Base-by-base conservation (phyloP, 2,797 vertebrate species). In the Delichon dasypus region DNA sequence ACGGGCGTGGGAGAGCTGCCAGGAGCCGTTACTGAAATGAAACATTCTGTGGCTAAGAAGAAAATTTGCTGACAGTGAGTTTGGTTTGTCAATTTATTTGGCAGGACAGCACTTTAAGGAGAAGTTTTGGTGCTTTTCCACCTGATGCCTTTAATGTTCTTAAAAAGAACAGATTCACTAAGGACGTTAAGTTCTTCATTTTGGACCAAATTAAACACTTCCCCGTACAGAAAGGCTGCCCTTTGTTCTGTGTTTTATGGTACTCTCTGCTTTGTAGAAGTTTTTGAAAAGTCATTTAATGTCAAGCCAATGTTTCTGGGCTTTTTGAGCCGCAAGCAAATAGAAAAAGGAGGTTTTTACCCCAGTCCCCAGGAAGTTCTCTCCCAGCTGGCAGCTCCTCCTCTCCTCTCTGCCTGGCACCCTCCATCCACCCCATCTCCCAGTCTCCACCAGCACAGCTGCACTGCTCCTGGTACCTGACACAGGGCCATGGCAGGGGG, bases 261-360 rank as follows among this genome's bases (percentile, higher is more conserved):
- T 23, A 23, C 29, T 68, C 42, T 85, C 65, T 55, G n/a, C 57
- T 86, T 68, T 44, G 61, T 44, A 58, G 54, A 81, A 94, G 76
- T 65, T 78, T 77, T 78, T 51, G 66, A 84, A 15, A 77, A 88
- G 32, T 51, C 68, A 20, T 75, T 94, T 88, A 61, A 90, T 86
- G 66, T 44, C 80, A 88, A 91, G 76, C 53, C 80, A 84, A 50
- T 26, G 38, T 65, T 95, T 61, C 57, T 67, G 68, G 55, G 57
- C 11, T 94, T 75, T 86, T 45, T 48, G 84, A 84, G 81, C 34
- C 7, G 5, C 42, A 70, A 91, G 57, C 34, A 61, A 91, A 86
- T 11, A 84, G 73, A 64, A 91, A 88, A 91, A 72, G 9, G 40
- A 60, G 26, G 23, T 47, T 85, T 80, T 76, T 78, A 36, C 34